Percentiles rank a stretch among this genome's conserved stretches.
Conservation (phyloP, 2,797 vertebrate species). For the Hybognathus amarus region DNA sequence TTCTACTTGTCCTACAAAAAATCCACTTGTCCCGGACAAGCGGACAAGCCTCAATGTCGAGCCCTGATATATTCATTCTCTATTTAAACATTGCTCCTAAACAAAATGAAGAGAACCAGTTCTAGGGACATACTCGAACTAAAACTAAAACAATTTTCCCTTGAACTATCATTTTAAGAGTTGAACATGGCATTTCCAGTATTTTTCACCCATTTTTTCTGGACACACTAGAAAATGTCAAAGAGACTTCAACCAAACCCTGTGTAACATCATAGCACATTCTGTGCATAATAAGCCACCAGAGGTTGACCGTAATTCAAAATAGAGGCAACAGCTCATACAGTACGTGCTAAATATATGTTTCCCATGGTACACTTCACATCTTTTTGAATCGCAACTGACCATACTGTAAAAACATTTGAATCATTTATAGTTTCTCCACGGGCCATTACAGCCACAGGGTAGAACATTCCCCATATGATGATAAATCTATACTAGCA, state of each 20-base stretch:
- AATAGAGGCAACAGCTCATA: constrained; percentile 7
- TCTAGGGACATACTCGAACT: neutral
- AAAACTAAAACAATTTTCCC: neutral
- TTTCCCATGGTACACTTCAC: constrained; percentile 28
- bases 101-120: neutral
- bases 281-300: neutral
- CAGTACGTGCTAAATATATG: constrained; percentile 2
- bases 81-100: neutral
- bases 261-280: neutral
- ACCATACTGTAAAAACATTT: constrained; percentile 22
- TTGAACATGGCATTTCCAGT: neutral
- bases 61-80: neutral
- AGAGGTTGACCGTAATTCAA: neutral
- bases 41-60: too few species aligned
- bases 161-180: neutral
- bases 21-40: too few species aligned
- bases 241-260: constrained; percentile 1
- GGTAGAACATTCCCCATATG: constrained; percentile 20
- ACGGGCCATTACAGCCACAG: constrained; percentile 18
- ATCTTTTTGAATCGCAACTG: constrained; percentile 5
- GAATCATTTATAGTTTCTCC: constrained; percentile 28
- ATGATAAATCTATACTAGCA: constrained; percentile 20
- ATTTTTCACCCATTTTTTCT: neutral
- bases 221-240: neutral
- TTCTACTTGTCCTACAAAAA: too few species aligned